These are phyloP conservation scores for Haemorhous mexicanus DNA, from an alignment of 2,113 vertebrate genomes.

Conservation along the genomic window DNA sequence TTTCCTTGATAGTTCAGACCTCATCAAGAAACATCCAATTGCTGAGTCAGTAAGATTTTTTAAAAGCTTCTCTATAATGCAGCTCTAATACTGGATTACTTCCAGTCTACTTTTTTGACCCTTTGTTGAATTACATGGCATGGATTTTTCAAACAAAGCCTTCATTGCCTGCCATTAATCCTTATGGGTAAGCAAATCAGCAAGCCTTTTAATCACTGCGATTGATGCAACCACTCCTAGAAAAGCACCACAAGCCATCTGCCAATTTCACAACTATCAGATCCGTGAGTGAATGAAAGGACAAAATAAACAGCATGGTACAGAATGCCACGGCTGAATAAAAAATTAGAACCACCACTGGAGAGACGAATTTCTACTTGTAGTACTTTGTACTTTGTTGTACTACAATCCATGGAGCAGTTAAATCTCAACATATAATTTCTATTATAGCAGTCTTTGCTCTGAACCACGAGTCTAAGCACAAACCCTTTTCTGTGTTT, in stretches of 20 bases:
- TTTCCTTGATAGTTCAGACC: constrained; percentile 43
- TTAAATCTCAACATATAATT: constrained; percentile 45
- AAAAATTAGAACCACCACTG: constrained; percentile 49
- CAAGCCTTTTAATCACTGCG: constrained; percentile 65
- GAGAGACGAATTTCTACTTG: constrained; percentile 63
- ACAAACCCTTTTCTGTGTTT: background rate
- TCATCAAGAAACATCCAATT: constrained; percentile 48
- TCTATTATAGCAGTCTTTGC: background rate
- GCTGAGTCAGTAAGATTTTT: constrained; percentile 53
- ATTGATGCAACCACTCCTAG: constrained; percentile 49
- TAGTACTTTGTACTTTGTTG: too few relatives aligned
- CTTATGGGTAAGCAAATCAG: constrained; percentile 70
- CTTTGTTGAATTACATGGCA: constrained; percentile 44
- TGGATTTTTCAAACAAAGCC: constrained; percentile 67
- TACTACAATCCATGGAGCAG: constrained; percentile 47
- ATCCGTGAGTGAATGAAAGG: constrained; percentile 47
- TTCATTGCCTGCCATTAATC: constrained; percentile 64
- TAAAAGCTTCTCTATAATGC: constrained; percentile 50
- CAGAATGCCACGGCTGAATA: constrained; percentile 60
- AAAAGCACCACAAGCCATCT: constrained; percentile 67
- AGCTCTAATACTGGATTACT: constrained; percentile 54
- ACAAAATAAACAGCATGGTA: constrained; percentile 59
- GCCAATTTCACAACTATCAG: constrained; percentile 48
- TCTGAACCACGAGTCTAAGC: constrained; percentile 9
- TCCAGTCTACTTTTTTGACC: constrained; percentile 56